Percentiles rank a stretch among this genome's conserved stretches.
Evolutionary conservation across 1,140 invertebrate species (phyloP).

Genomic region (Littorina saxatilis): DNA sequence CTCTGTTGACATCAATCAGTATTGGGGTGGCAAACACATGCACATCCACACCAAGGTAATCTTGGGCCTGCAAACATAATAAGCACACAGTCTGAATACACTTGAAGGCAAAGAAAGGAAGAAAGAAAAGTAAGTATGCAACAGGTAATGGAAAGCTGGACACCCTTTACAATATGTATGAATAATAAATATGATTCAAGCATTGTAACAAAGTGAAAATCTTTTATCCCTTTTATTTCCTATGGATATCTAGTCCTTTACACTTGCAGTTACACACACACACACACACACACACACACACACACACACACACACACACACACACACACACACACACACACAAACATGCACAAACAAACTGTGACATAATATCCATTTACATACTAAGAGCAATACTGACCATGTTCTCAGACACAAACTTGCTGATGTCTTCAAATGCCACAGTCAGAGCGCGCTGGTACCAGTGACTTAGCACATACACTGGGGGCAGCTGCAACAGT

Average conservation of each 20-base stretch:
- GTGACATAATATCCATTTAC: too few species aligned
- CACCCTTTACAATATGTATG: too few species aligned
- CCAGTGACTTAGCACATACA: constrained; percentile 37
- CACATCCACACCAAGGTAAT: constrained; percentile 61
- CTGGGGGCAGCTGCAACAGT: constrained; percentile 32
- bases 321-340: not conserved
- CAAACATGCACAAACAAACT: not conserved
- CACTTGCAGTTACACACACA: too few species aligned
- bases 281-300: too few species aligned
- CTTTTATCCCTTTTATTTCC: too few species aligned
- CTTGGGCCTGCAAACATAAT: constrained; percentile 49
- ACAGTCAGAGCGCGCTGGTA: constrained; percentile 30
- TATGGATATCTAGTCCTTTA: too few species aligned
- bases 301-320: too few species aligned
- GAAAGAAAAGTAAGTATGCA: not conserved
- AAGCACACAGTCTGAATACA: too few species aligned
- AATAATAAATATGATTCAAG: too few species aligned
- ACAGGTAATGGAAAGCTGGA: too few species aligned
- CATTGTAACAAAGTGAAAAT: too few species aligned
- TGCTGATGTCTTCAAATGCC: constrained; percentile 27
- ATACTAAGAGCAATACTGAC: not conserved
- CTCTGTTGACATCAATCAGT: constrained; percentile 66
- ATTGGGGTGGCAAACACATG: constrained; percentile 66
- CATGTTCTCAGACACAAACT: constrained; percentile 24
- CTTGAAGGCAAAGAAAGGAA: not conserved